Percentiles rank a stretch among this genome's conserved stretches.
Evolutionary conservation across 2,113 vertebrate genomes (phyloP).

Genomic region (Phoxinus phoxinus): DNA sequence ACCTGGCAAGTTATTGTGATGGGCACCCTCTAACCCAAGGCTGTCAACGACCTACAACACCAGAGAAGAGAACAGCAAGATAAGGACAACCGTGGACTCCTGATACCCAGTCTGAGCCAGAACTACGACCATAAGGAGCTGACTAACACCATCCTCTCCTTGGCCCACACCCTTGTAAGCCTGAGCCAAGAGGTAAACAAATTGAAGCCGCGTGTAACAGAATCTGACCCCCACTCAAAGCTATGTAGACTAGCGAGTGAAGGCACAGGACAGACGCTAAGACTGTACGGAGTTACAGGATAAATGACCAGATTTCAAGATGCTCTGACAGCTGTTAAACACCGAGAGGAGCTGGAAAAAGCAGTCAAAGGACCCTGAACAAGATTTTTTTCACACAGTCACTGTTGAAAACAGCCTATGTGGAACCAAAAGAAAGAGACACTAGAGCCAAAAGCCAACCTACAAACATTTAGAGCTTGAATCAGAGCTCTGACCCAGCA

Average conservation of each 20-base stretch:
- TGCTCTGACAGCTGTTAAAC: too few species aligned
- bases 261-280: neutral
- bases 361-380: too few species aligned
- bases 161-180: neutral
- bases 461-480: too few species aligned
- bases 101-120: neutral
- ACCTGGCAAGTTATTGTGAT: neutral
- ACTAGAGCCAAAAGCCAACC: too few species aligned
- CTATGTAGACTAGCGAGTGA: neutral
- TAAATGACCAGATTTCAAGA: too few species aligned
- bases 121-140: neutral
- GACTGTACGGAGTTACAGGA: too few species aligned
- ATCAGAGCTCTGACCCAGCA: too few species aligned
- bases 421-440: too few species aligned
- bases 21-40: neutral
- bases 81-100: too few species aligned
- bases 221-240: neutral
- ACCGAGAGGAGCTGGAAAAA: too few species aligned
- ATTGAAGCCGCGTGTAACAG: neutral
- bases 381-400: too few species aligned
- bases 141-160: neutral
- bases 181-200: neutral
- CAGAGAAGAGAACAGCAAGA: neutral
- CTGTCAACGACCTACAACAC: neutral
- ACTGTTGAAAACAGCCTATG: too few species aligned